phyloP scores from a whole-genome alignment of 2,797 vertebrate genomes.

The Chaetodon trifasciatus region DNA sequence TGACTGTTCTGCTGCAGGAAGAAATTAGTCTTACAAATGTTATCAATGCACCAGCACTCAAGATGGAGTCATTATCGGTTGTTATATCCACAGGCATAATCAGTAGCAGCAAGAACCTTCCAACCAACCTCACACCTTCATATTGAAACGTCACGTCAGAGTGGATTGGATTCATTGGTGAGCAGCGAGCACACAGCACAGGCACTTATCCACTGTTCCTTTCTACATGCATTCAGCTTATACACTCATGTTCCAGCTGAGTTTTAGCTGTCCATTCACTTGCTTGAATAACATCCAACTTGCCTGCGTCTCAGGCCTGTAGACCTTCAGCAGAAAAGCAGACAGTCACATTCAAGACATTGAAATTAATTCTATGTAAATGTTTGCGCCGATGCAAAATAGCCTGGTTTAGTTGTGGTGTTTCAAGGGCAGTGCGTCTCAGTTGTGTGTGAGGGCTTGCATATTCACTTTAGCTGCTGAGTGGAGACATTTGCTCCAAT shows the following conservation, averaged over 20 bases:
- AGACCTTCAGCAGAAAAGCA: conserved; percentile 27
- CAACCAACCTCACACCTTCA: conserved; percentile 14
- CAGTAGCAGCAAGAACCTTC: conserved; percentile 25
- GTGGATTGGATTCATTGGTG: conserved; percentile 21
- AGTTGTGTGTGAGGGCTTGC: conserved; percentile 4
- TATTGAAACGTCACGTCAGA: conserved; percentile 25
- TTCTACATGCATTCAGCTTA: conserved; percentile 31
- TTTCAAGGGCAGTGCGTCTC: conserved; percentile 12
- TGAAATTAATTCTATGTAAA: conserved; percentile 2
- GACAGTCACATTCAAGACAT: conserved; percentile 1
- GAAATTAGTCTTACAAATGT: conserved; percentile 6
- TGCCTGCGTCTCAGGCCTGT: neutral
- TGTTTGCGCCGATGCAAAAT: conserved; percentile 26
- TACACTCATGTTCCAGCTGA: conserved; percentile 39
- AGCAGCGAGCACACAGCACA: conserved; percentile 23
- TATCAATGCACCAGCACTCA: conserved; percentile 29
- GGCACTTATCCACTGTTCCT: conserved; percentile 40
- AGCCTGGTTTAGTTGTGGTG: conserved; percentile 10
- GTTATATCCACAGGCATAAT: conserved; percentile 33
- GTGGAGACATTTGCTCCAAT: conserved; percentile 6
- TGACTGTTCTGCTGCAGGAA: neutral
- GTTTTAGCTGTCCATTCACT: conserved; percentile 40
- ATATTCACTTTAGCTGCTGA: neutral
- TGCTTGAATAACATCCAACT: conserved; percentile 33
- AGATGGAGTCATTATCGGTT: conserved; percentile 13